phyloP scores from a whole-genome alignment of 1,140 invertebrate genomes.

The Heliconius eleuchia region DNA sequence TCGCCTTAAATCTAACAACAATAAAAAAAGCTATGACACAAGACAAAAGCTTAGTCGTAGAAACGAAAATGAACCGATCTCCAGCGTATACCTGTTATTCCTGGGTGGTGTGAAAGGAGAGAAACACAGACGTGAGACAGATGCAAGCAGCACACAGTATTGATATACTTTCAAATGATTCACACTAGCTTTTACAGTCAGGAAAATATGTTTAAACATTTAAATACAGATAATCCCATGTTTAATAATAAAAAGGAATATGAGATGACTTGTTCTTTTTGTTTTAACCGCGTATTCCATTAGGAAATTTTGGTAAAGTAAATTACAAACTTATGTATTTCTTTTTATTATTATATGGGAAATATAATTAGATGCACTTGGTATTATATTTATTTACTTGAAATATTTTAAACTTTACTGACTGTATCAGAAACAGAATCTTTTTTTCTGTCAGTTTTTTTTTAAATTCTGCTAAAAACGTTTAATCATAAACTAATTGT shows the following conservation, averaged over 20 bases:
- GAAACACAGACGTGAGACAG: constrained; percentile 80
- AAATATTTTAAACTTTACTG: constrained; percentile 25
- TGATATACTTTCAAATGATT: constrained; percentile 26
- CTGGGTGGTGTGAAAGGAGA: constrained; percentile 78
- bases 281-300: not conserved
- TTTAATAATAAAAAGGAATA: not conserved
- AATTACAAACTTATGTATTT: not conserved
- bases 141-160: constrained; percentile 74
- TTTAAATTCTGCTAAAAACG: not conserved
- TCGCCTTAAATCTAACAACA: constrained; percentile 23
- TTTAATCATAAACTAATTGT: not conserved
- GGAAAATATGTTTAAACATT: not conserved
- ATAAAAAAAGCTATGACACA: constrained; percentile 66
- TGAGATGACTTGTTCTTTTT: too few relatives aligned
- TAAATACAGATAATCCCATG: not conserved
- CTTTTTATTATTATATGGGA: not conserved
- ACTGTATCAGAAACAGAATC: constrained; percentile 6
- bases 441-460: not conserved
- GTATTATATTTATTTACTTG: not conserved
- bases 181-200: constrained; percentile 30
- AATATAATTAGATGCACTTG: not conserved
- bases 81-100: constrained; percentile 79
- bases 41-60: constrained; percentile 66
- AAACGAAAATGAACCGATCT: constrained; percentile 61
- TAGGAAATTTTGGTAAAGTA: not conserved